A percentile compares a stretch with the other conserved stretches of the same genome.
Evolutionary conservation across 2,797 vertebrate genomes (phyloP).

Genomic region (Erpetoichthys calabaricus): DNA sequence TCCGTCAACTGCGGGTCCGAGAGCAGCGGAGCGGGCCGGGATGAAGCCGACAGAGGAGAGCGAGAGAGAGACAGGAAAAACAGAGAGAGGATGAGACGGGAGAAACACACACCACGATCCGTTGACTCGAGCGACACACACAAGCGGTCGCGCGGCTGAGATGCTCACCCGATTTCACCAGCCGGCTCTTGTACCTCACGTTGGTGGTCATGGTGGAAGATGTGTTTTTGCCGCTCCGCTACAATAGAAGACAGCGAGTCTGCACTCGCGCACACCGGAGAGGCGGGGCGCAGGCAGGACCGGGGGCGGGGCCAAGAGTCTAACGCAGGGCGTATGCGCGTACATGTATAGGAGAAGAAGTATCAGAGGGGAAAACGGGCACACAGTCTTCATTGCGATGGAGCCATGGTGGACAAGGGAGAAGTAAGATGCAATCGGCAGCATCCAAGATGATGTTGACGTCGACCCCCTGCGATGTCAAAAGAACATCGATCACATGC

Average conservation of each 20-base stretch:
- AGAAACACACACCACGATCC: not conserved
- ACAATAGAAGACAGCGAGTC: too few relatives aligned
- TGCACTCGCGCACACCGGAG: too few relatives aligned
- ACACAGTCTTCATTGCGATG: too few relatives aligned
- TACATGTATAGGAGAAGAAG: too few relatives aligned
- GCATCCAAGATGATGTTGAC: too few relatives aligned
- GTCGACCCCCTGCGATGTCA: too few relatives aligned
- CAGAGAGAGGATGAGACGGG: slow-evolving; percentile 17
- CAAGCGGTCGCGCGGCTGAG: not conserved
- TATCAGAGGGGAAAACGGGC: too few relatives aligned
- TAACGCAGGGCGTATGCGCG: too few relatives aligned
- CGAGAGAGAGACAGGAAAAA: slow-evolving; percentile 28
- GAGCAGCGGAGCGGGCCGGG: slow-evolving; percentile 23
- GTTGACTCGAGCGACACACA: not conserved
- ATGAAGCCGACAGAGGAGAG: slow-evolving; percentile 46
- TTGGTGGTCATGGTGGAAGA: slow-evolving; percentile 67
- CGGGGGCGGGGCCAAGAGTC: too few relatives aligned
- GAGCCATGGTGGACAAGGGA: too few relatives aligned
- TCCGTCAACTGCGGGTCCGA: slow-evolving; percentile 24
- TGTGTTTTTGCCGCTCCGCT: slow-evolving; percentile 13
- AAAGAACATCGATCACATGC: too few relatives aligned
- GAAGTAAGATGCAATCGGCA: too few relatives aligned
- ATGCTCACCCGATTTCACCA: slow-evolving; percentile 75
- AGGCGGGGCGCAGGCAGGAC: slow-evolving; percentile 12
- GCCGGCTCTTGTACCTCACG: slow-evolving; percentile 83